Conservation (phyloP, 2,113 vertebrate species). For the Colaptes auratus region DNA sequence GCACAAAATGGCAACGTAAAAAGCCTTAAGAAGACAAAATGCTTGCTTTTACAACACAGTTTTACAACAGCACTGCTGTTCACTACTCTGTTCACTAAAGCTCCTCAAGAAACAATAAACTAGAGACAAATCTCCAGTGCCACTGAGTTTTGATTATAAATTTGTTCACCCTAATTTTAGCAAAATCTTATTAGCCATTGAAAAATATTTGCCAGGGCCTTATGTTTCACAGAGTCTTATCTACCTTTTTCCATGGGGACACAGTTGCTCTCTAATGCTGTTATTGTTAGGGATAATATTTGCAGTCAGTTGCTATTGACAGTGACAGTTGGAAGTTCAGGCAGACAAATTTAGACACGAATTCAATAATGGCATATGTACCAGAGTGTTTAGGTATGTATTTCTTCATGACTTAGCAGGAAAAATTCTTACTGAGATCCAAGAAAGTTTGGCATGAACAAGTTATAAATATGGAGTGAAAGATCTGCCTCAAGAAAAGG, state of each 20-base stretch:
- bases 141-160: fast-evolving
- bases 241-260: not conserved
- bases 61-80: not conserved
- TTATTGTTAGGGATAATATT: conserved; percentile 12
- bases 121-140: not conserved
- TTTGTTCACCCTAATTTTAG: not conserved
- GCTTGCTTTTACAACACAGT: not conserved
- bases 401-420: conserved; percentile 29
- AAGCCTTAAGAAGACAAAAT: not conserved
- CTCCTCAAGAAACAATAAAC: not conserved
- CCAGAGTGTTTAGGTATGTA: not conserved
- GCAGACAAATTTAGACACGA: conserved; percentile 29
- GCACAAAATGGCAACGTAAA: not conserved
- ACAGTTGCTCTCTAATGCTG: not conserved
- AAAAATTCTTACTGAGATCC: not conserved
- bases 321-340: not conserved
- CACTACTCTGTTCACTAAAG: not conserved
- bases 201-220: not conserved
- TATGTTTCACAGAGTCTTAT: not conserved
- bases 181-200: not conserved
- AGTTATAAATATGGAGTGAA: not conserved
- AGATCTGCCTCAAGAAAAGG: not conserved
- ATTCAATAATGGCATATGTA: conserved; percentile 33
- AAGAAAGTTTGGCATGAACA: not conserved
- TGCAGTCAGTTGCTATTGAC: conserved; percentile 42